Conservation (phyloP, 2,888 invertebrate genomes). For the Erynnis tages region DNA sequence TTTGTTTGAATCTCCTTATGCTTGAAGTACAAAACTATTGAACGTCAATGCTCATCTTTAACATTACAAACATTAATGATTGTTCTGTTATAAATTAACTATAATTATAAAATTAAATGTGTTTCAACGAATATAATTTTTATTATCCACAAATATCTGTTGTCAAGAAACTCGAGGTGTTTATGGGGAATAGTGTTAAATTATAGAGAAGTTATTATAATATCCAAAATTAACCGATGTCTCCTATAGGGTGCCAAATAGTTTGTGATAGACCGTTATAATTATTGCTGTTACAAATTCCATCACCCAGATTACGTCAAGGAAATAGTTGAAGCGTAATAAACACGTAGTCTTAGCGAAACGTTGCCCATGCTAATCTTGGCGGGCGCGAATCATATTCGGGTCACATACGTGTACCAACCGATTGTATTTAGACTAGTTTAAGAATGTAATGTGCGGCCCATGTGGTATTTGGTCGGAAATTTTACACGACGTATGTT, state of each 20-base stretch:
- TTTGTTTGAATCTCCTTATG: too few relatives aligned
- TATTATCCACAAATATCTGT: too few relatives aligned
- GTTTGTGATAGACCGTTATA: slow-evolving; percentile 3
- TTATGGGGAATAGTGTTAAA: too few relatives aligned
- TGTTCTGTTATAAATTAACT: too few relatives aligned
- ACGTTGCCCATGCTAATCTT: slow-evolving; percentile 59
- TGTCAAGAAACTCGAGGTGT: too few relatives aligned
- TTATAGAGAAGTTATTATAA: too few relatives aligned
- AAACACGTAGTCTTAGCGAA: slow-evolving; percentile 42
- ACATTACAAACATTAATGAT: too few relatives aligned
- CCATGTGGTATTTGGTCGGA: slow-evolving; percentile 40
- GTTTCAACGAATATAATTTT: too few relatives aligned
- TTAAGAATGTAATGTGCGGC: slow-evolving; percentile 43
- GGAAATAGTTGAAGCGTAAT: slow-evolving; percentile 27
- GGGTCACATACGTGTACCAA: slow-evolving; percentile 52
- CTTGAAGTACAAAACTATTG: too few relatives aligned
- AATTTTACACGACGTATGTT: background rate
- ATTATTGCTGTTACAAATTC: slow-evolving; percentile 22
- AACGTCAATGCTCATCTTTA: too few relatives aligned
- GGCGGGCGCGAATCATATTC: slow-evolving; percentile 56
- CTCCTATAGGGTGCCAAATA: background rate
- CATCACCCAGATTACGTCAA: slow-evolving; percentile 25
- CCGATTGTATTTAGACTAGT: slow-evolving; percentile 42
- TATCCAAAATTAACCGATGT: too few relatives aligned
- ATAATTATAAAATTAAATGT: too few relatives aligned